A percentile compares a stretch with the other conserved stretches of the same genome.
Evolutionary conservation across 2,113 vertebrate species (phyloP).

Genomic region (Periophthalmus modestus): DNA sequence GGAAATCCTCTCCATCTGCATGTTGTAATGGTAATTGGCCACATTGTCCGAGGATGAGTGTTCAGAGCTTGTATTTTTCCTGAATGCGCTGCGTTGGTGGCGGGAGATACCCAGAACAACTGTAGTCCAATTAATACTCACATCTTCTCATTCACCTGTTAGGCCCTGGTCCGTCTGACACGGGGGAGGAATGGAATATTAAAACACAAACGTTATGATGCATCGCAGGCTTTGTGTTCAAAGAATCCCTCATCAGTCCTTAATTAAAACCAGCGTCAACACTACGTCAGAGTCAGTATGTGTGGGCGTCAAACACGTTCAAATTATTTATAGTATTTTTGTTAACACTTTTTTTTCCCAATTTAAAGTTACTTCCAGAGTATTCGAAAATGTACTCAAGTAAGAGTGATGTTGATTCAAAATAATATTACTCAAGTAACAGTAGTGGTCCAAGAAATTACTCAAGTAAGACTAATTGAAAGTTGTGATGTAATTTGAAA

Average conservation of each 20-base stretch:
- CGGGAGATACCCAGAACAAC: conserved; percentile 37
- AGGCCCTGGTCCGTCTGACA: conserved; percentile 7
- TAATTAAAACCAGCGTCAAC: conserved; percentile 27
- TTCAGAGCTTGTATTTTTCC: not conserved
- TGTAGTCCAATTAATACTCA: conserved; percentile 15
- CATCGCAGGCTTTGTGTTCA: not conserved
- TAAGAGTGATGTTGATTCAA: too few relatives aligned
- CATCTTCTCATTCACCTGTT: conserved; percentile 33
- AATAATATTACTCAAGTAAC: too few relatives aligned
- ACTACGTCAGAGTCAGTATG: not conserved
- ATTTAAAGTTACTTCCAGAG: too few relatives aligned
- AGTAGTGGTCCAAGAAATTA: too few relatives aligned
- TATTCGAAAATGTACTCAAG: too few relatives aligned
- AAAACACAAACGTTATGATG: not conserved
- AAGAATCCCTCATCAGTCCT: conserved; percentile 20
- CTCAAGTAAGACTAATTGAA: too few relatives aligned
- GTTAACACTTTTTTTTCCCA: too few relatives aligned
- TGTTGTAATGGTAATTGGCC: conserved; percentile 20
- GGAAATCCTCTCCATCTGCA: conserved; percentile 12
- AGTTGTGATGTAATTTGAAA: too few relatives aligned
- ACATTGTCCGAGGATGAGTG: conserved; percentile 15
- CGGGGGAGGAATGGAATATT: conserved; percentile 13
- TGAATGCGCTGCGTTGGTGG: conserved; percentile 18
- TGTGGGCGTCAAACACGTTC: too few relatives aligned
- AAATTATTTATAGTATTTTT: too few relatives aligned